Conservation (phyloP, 2,797 vertebrate species). For the Lithobates sylvaticus region DNA sequence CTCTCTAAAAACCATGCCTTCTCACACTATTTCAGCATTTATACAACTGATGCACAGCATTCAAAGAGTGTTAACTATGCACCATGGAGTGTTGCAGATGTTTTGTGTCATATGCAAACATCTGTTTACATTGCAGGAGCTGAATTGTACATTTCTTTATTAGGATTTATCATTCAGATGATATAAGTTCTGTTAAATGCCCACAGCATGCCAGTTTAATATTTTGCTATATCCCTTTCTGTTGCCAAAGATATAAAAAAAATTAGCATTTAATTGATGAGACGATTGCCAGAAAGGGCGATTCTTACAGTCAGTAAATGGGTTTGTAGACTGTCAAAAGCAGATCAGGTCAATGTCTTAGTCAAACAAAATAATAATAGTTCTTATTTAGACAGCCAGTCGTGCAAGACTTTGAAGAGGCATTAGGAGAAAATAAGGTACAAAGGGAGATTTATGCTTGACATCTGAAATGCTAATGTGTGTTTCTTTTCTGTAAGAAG, state of each 20-base stretch:
- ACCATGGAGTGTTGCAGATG: background rate
- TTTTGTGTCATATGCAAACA: background rate
- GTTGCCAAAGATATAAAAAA: slow-evolving; percentile 30
- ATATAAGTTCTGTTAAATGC: background rate
- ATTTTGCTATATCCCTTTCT: background rate
- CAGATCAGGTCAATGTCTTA: slow-evolving; percentile 34
- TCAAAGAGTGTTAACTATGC: no score
- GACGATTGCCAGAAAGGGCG: slow-evolving; percentile 5
- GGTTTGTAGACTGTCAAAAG: slow-evolving; percentile 26
- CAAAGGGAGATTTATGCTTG: slow-evolving; percentile 7
- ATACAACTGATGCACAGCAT: no score
- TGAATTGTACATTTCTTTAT: background rate
- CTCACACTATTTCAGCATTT: no score
- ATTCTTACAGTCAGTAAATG: background rate
- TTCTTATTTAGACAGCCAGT: slow-evolving; percentile 7
- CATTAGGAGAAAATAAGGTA: slow-evolving; percentile 12
- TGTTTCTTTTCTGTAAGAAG: background rate
- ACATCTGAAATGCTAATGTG: slow-evolving; percentile 39
- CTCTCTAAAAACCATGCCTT: no score
- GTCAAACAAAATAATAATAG: slow-evolving; percentile 29
- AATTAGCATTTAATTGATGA: background rate
- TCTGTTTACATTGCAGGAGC: background rate
- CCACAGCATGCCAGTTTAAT: slow-evolving; percentile 5
- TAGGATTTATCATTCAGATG: background rate
- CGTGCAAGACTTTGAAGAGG: slow-evolving; percentile 16